phyloP scores from a whole-genome alignment of 1,140 invertebrate species.

The Hypsibius dujardini region DNA sequence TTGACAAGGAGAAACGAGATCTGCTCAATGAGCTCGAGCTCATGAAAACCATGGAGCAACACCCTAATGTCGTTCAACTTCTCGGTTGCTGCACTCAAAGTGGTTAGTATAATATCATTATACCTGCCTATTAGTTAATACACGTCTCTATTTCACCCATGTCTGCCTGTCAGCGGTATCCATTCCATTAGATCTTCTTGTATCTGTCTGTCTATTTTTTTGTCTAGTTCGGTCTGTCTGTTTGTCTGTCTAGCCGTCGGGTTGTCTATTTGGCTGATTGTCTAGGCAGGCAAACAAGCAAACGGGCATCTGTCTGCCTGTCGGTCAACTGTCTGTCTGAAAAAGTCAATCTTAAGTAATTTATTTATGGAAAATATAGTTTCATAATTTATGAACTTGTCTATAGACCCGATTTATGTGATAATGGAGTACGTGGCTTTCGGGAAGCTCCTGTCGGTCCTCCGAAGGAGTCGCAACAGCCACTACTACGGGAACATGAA shows the following conservation, averaged over 20 bases:
- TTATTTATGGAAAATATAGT: too few relatives aligned
- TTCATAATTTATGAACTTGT: not conserved
- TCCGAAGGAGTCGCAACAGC: constrained; percentile 60
- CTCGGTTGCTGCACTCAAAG: constrained; percentile 76
- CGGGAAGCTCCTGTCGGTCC: constrained; percentile 76
- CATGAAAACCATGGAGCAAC: constrained; percentile 55
- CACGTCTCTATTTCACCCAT: not conserved
- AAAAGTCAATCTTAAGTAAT: too few relatives aligned
- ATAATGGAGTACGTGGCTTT: constrained; percentile 78
- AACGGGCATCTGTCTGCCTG: too few relatives aligned
- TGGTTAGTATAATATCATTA: constrained; percentile 28
- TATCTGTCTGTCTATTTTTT: too few relatives aligned
- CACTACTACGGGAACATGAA: constrained; percentile 55
- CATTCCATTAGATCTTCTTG: not conserved
- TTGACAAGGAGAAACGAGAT: constrained; percentile 66
- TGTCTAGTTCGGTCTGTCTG: too few relatives aligned
- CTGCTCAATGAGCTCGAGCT: constrained; percentile 67
- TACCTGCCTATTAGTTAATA: constrained; percentile 4
- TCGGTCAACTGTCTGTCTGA: too few relatives aligned
- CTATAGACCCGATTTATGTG: constrained; percentile 67
- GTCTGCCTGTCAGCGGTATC: not conserved
- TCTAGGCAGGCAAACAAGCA: too few relatives aligned
- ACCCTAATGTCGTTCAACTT: constrained; percentile 62
- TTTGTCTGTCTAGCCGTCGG: too few relatives aligned
- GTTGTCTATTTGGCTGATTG: too few relatives aligned